Evolutionary conservation across 2,113 vertebrate species (phyloP).

Genomic region (Himantopus leucocephalus): DNA sequence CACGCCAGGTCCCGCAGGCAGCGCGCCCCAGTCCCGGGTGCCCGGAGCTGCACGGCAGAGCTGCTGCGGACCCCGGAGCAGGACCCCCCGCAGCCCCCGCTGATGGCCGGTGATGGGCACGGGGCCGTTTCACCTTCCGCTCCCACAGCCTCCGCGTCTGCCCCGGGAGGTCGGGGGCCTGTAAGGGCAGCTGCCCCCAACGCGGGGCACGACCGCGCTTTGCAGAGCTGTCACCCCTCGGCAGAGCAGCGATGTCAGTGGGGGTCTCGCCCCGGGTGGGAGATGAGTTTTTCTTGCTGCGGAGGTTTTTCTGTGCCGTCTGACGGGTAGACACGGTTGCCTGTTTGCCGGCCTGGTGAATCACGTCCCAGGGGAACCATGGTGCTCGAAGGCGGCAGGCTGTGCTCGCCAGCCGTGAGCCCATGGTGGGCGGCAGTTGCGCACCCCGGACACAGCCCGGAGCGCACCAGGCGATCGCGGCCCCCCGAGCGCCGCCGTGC

Average conservation of each 20-base stretch:
- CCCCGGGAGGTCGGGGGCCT: not conserved
- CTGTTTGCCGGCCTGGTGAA: not conserved
- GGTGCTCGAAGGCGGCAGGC: fast-evolving
- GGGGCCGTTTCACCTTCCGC: fast-evolving
- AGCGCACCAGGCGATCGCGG: not conserved
- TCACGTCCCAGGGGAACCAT: not conserved
- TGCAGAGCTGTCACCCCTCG: not conserved
- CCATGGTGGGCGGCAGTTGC: fast-evolving
- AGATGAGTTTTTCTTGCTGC: no score
- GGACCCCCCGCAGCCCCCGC: not conserved
- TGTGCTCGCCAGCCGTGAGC: fast-evolving
- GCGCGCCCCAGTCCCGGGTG: fast-evolving
- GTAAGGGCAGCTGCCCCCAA: not conserved
- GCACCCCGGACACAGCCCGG: fast-evolving
- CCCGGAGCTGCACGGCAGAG: not conserved
- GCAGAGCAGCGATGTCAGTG: not conserved
- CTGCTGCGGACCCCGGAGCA: not conserved
- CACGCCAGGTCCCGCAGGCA: fast-evolving
- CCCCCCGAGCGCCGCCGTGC: fast-evolving
- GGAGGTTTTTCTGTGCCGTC: not conserved
- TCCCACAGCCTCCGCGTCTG: not conserved
- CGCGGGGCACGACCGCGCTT: fast-evolving
- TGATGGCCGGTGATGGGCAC: fast-evolving
- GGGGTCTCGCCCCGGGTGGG: not conserved
- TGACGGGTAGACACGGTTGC: fast-evolving